Evolutionary conservation across 2,888 invertebrate species (phyloP), one percentile per base, ranked within the genome.

Genomic region (Dynastes tityus): DNA sequence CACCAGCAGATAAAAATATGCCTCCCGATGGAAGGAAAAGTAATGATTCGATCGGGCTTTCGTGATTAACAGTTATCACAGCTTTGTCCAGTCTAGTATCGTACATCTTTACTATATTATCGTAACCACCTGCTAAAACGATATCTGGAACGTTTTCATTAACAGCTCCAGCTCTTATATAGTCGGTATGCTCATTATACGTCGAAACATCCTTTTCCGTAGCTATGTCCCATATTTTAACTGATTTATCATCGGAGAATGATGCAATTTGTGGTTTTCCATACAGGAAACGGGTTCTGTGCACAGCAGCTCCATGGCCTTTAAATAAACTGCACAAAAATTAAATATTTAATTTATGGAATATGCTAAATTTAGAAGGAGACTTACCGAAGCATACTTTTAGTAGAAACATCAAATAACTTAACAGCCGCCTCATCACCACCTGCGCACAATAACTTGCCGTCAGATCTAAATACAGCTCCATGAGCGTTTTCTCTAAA

Each of bases 171-270:
- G 96, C 95, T 85, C 97, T 91, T 3, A 97, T 91, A 87, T 97
- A 97, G 87, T 97, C 97, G 0, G 88, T 90, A 85, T 96, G 96
- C 80, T 93, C 93, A 29, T 90, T 88, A 85, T 92, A 95, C 53
- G 90, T 92, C 22, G 91, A 88, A 29, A 96, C 84, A 84, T 93
- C 91, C 80, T 93, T 93, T 89, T 97, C 97, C 79, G 93, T 95
- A 0, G 96, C 92, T 84, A 98, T 95, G 86, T 98, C 98, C 97
- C 98, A 98, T n/a, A 98, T 85, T 81, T 92, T 91, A 4, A 95
- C 93, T 5, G 94, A 92, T 89, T 96, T 96, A 87, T 98, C 98
- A 90, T 98, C 98, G 2, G 97, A 96, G 87, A 95, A 98, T 83
- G 97, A 97, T 1, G 95, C 91, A 58, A 98, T 91, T 83, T 95